These are phyloP conservation scores for Rhea americana DNA, from an alignment of 2,113 vertebrate species.

Conservation along the genomic window DNA sequence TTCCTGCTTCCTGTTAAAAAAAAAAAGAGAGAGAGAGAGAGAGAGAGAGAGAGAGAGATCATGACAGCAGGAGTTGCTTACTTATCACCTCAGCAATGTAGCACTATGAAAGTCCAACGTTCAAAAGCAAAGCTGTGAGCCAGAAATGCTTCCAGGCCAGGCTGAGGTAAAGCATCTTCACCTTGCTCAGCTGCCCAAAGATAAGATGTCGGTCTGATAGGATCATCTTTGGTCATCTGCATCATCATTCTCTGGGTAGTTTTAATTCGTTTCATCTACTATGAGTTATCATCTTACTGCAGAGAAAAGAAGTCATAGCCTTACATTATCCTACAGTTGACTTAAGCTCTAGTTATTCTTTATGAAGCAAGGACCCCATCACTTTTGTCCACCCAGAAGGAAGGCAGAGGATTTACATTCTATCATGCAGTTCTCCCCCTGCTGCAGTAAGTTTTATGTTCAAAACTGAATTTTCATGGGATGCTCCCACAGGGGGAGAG, in stretches of 20 bases:
- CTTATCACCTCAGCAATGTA: not conserved
- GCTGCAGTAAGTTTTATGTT: not conserved
- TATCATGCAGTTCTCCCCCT: too few species aligned
- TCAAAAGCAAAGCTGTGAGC: not conserved
- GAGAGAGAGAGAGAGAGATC: not conserved
- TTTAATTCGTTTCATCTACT: not conserved
- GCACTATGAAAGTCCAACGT: not conserved
- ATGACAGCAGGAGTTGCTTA: not conserved
- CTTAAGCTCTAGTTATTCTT: not conserved
- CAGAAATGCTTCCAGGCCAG: not conserved
- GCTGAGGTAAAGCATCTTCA: not conserved
- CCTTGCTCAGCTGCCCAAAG: not conserved
- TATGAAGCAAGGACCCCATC: not conserved
- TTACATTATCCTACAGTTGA: not conserved
- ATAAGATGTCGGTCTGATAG: not conserved
- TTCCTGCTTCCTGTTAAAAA: not conserved
- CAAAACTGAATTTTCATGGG: not conserved
- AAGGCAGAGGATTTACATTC: not conserved
- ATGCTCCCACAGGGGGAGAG: not conserved
- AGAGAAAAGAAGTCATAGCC: not conserved
- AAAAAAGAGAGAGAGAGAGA: not conserved
- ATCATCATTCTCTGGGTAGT: not conserved
- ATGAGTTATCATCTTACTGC: not conserved
- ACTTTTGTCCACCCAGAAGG: not conserved
- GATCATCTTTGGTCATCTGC: not conserved